Conservation (phyloP, 2,113 vertebrate genomes). For the Himantopus leucocephalus region DNA sequence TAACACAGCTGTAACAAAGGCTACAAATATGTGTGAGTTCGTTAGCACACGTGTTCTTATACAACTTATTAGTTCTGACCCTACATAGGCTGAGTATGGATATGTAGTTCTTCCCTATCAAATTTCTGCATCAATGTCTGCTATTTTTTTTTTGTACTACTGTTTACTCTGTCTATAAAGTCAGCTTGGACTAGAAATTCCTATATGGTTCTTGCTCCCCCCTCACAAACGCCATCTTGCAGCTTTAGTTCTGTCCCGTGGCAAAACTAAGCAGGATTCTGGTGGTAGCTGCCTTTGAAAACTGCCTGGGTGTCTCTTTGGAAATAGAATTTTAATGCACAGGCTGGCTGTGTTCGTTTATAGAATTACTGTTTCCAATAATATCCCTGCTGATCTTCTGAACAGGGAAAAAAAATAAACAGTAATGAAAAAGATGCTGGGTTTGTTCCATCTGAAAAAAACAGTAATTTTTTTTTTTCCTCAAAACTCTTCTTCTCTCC, state of each 20-base stretch:
- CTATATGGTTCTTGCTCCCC: neutral
- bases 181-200: neutral
- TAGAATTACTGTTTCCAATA: constrained; percentile 56
- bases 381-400: constrained; percentile 44
- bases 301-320: neutral
- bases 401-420: constrained; percentile 22
- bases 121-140: neutral
- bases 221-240: neutral
- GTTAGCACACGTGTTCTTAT: neutral
- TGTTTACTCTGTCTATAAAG: neutral
- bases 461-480: neutral
- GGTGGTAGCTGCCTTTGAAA: constrained; percentile 15
- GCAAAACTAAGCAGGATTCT: neutral
- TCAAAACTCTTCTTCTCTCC: neutral
- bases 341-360: constrained; percentile 18
- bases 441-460: constrained; percentile 1
- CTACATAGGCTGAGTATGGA: neutral
- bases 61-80: neutral
- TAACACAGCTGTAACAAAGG: neutral
- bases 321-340: constrained; percentile 57
- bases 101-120: neutral
- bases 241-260: neutral
- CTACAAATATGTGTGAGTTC: neutral
- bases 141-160: neutral
- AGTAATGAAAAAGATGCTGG: constrained; percentile 30